Percentiles rank a stretch among this genome's conserved stretches.
Conservation (phyloP, 2,113 vertebrate genomes). For the Edolisoma coerulescens region DNA sequence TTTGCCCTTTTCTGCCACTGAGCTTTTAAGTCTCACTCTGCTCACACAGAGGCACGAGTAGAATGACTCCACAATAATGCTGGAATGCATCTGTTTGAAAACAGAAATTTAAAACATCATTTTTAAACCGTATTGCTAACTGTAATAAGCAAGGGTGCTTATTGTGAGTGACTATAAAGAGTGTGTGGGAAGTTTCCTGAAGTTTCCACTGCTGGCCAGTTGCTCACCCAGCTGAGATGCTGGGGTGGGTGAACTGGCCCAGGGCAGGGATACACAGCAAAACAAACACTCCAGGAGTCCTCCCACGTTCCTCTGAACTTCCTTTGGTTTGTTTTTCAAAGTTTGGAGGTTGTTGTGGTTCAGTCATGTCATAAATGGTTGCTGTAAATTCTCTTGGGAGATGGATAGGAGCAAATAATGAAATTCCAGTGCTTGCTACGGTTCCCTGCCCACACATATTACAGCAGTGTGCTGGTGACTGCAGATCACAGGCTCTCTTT, state of each 20-base stretch:
- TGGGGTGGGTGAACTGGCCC: neutral
- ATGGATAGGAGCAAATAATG: neutral
- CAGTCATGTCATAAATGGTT: neutral
- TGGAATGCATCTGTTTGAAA: neutral
- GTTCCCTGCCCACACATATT: neutral
- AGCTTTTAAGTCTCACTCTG: neutral
- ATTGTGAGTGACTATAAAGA: neutral
- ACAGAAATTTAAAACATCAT: neutral
- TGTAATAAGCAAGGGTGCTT: neutral
- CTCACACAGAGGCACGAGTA: neutral
- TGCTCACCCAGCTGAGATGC: neutral
- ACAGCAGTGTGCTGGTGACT: neutral
- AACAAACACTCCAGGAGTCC: neutral
- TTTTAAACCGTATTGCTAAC: neutral
- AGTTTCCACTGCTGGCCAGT: rapidly evolving
- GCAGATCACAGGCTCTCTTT: neutral
- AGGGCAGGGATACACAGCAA: neutral
- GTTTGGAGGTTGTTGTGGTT: neutral
- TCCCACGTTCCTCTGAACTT: neutral
- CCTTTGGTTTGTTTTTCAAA: neutral
- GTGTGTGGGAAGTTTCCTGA: neutral
- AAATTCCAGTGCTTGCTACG: neutral
- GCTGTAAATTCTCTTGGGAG: neutral
- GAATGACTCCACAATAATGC: neutral
- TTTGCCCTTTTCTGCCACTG: neutral